Evolutionary conservation across 2,888 invertebrate species (phyloP), one percentile per base, ranked within the genome.

Genomic region (Smittia aterrima): DNA sequence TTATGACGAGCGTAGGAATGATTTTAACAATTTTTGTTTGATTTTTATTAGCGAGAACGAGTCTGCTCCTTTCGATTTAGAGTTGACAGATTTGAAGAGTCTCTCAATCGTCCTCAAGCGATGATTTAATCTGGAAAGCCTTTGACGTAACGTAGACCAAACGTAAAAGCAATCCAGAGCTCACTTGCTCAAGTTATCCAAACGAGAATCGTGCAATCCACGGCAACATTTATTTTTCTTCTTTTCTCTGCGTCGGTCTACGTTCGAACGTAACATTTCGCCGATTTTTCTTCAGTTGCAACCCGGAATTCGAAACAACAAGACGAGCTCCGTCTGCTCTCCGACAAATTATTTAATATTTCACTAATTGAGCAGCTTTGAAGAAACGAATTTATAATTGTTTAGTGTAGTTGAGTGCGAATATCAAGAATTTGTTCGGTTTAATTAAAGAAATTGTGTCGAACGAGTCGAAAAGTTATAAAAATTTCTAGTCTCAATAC

Each of bases 361-460:
- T 70, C 13, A 53, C 16, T 16, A 70, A 54, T 53, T 22, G 7
- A 18, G 27, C 18, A 41, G 53, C 18, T 20, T 16, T 54, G 11
- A 27, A 22, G 47, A 20, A 70, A 22, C 54, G 70, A 70, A 70
- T 70, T 70, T 70, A 70, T 20, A 27, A 16, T 70, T 18, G 11
- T 32, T 54, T 41, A 54, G 54, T 53, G 27, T 32, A 70, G 54
- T 13, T 20, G 41, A 53, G 53, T 47, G 22, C 16, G 25, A 24
- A 20, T 25, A 32, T 53, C 53, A 70, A 27, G 16, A 41, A 27
- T 18, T n/a, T 27, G 54, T 3, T 20, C 32, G 54, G 70, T 53
- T 70, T 25, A 47, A 11, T 47, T 47, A 13, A 13, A 2, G 47
- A 68, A 62, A 62, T 18, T 32, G 40, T n/a, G 40, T 24, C 16